Percentiles rank a stretch among this genome's conserved stretches.
These are phyloP conservation scores for Apus apus DNA, from an alignment of 2,113 vertebrate species.

Conservation along the genomic window DNA sequence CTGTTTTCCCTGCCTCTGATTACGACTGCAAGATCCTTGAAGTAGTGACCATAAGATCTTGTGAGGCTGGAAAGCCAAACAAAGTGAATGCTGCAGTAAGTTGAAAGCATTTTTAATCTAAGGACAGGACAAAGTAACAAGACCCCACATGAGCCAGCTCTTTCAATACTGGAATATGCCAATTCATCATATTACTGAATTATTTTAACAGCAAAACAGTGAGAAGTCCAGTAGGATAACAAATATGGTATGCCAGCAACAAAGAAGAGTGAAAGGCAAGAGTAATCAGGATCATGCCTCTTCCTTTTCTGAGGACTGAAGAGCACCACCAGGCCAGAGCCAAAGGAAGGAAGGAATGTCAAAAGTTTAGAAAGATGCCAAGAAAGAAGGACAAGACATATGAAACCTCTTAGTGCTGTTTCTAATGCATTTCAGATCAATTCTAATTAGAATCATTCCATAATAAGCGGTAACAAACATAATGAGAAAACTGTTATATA, in stretches of 20 bases:
- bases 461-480: not conserved
- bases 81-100: constrained; percentile 24
- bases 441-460: not conserved
- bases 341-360: not conserved
- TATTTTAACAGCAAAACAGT: not conserved
- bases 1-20: constrained; percentile 59
- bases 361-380: not conserved
- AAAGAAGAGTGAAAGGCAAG: not conserved
- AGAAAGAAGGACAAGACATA: not conserved
- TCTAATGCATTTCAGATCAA: constrained; percentile 25
- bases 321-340: not conserved
- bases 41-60: constrained; percentile 18
- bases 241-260: not conserved
- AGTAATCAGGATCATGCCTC: not conserved
- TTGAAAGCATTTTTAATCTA: not conserved
- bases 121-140: not conserved
- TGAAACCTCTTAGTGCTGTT: not conserved
- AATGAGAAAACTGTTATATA: constrained; percentile 25
- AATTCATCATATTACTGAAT: not conserved
- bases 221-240: not conserved
- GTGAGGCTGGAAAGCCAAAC: constrained; percentile 47
- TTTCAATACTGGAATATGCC: not conserved
- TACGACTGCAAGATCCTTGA: constrained; percentile 42
- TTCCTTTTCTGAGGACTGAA: not conserved
- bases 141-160: not conserved